A percentile compares a stretch with the other conserved stretches of the same genome.
Evolutionary conservation across 2,113 vertebrate genomes (phyloP).

Genomic region (Apeltes quadracus): DNA sequence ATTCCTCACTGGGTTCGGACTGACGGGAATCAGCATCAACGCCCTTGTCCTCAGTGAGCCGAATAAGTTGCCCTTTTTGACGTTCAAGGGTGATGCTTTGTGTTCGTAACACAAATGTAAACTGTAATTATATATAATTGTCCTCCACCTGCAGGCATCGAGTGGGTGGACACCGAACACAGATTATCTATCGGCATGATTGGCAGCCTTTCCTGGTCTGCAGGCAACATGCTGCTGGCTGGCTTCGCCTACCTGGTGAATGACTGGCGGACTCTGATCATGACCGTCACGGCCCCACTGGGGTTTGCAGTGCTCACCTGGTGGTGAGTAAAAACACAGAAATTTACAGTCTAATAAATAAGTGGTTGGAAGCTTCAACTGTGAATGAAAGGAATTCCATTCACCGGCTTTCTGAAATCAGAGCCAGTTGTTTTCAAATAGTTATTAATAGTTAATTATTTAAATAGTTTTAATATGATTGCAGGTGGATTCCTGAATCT

Average conservation of each 20-base stretch:
- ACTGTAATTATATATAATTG: accelerated
- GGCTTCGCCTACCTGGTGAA: constrained; percentile 63
- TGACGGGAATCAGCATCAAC: constrained; percentile 71
- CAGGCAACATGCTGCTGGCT: constrained; percentile 76
- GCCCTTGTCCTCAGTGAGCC: constrained; percentile 67
- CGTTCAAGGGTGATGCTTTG: no score
- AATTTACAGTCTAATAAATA: neutral
- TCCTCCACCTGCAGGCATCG: constrained; percentile 58
- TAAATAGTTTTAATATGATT: neutral
- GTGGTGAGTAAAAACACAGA: constrained; percentile 65
- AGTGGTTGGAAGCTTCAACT: neutral
- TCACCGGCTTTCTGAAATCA: neutral
- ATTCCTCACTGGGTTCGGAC: constrained; percentile 73
- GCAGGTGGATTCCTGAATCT: constrained; percentile 91
- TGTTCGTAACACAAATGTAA: no score
- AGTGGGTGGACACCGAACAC: constrained; percentile 77
- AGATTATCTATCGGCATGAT: constrained; percentile 67
- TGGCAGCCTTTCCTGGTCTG: constrained; percentile 71
- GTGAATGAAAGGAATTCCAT: neutral
- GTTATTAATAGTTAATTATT: neutral
- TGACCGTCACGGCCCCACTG: constrained; percentile 70
- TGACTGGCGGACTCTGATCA: constrained; percentile 73
- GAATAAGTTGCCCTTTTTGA: no score
- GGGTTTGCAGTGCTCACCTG: constrained; percentile 68
- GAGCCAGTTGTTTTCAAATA: neutral